Base-by-base conservation (phyloP, 2,888 invertebrate species). In the Antheraea assamensis region DNA sequence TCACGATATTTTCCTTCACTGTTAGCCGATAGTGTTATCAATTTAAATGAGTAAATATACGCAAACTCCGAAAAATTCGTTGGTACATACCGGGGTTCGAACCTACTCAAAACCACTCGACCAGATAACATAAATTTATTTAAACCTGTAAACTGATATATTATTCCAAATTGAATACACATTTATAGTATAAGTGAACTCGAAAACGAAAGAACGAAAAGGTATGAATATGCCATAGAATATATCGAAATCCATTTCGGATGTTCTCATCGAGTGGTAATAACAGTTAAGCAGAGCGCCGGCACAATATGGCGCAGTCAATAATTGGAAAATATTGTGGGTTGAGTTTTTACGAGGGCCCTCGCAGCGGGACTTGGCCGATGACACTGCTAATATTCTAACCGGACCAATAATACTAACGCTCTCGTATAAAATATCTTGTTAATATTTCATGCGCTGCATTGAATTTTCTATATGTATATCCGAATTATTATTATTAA, bases 281-380 rank as follows among this genome's bases (percentile, higher is more conserved):
- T 83, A 83, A 79, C 78, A 77, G 76, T 78, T 80, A 78, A 82
- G 78, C 80, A 80, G 76, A 75, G 76, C 73, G 70, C 78, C 75
- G 79, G 78, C 77, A 77, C 81, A 82, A 80, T 80, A 82, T 82
- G 79, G 79, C 78, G 77, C 78, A 82, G 82, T 82, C 84, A 85
- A 85, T 86, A 85, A 86, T 86, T 85, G 84, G 81, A 81, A 87
- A 85, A 85, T 85, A 86, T 85, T 81, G 83, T 81, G 79, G 77
- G 80, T 72, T 71, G 74, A 74, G 75, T 81, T 68, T 80, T 83
- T 83, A 85, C 79, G 84, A 83, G 79, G 78, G 75, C 78, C 78
- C 78, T 81, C 82, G 72, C 82, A 81, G 82, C 82, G 79, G 83
- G 84, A 75, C 76, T 77, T 75, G 72, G 76, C 70, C 49, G 66